A percentile compares a stretch with the other conserved stretches of the same genome.
Evolutionary conservation across 2,888 invertebrate genomes (phyloP).

Genomic region (Dicranocentrus wangi): DNA sequence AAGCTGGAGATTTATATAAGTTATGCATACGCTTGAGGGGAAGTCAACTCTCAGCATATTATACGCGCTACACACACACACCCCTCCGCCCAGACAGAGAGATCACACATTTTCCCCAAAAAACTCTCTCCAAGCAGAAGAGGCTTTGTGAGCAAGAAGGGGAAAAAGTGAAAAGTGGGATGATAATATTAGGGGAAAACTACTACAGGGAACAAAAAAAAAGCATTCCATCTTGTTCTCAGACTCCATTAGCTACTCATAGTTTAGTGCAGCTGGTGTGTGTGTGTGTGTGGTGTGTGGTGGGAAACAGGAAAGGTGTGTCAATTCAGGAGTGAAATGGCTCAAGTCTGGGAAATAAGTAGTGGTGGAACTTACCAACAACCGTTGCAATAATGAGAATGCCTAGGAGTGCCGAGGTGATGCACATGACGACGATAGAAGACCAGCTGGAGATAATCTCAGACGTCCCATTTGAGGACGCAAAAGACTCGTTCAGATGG

Average conservation of each 20-base stretch:
- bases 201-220: neutral
- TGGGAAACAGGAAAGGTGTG: neutral
- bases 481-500: slow-evolving; percentile 62
- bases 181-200: neutral
- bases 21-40: slow-evolving; percentile 20
- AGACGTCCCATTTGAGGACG: slow-evolving; percentile 52
- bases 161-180: slow-evolving; percentile 5
- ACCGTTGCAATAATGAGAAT: slow-evolving; percentile 94
- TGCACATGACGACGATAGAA: slow-evolving; percentile 73
- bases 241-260: too few relatives aligned
- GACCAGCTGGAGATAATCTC: slow-evolving; percentile 67
- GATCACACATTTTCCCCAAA: neutral
- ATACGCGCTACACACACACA: neutral
- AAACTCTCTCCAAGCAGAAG: neutral
- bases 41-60: neutral
- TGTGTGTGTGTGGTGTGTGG: neutral
- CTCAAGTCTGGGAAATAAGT: slow-evolving; percentile 1
- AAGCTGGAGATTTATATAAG: slow-evolving; percentile 19
- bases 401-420: slow-evolving; percentile 86
- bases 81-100: neutral
- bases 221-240: neutral
- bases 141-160: neutral
- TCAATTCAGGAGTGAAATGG: neutral
- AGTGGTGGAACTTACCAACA: slow-evolving; percentile 88
- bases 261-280: neutral